These are phyloP conservation scores for Sparus aurata DNA, from an alignment of 2,797 vertebrate genomes.

Conservation along the genomic window DNA sequence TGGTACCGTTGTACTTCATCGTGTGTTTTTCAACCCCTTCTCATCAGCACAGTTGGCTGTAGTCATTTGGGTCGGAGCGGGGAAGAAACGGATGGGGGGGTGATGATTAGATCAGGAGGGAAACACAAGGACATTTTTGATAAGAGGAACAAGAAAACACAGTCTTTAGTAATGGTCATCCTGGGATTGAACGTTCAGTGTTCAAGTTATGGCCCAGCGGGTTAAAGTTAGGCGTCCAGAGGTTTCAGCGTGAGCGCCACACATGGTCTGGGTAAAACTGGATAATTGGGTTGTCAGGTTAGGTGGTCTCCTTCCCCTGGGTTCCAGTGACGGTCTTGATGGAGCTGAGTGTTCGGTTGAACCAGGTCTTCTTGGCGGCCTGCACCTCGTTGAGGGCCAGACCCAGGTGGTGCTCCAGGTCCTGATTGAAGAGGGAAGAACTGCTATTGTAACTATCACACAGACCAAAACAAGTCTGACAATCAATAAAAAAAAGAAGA, in stretches of 20 bases:
- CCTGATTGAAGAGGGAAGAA: constrained; percentile 80
- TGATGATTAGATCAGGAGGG: constrained; percentile 54
- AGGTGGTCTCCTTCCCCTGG: constrained; percentile 98
- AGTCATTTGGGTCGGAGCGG: constrained; percentile 83
- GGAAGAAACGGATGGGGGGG: constrained; percentile 32
- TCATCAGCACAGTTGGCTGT: constrained; percentile 82
- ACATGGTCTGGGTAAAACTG: constrained; percentile 28
- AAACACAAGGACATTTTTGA: constrained; percentile 42
- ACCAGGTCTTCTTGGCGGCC: constrained; percentile 99
- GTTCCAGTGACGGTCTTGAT: constrained; percentile 98
- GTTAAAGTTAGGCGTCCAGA: constrained; percentile 45
- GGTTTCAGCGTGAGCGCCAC: constrained; percentile 47
- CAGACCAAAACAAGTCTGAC: not conserved
- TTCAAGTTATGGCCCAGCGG: constrained; percentile 56
- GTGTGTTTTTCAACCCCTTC: constrained; percentile 73
- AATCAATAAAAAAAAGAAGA: not conserved
- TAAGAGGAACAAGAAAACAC: constrained; percentile 35
- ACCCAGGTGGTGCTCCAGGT: constrained; percentile 97
- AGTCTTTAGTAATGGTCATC: constrained; percentile 57
- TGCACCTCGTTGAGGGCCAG: constrained; percentile 97
- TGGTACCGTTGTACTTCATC: constrained; percentile 77
- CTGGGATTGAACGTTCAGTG: constrained; percentile 61
- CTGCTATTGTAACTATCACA: not conserved
- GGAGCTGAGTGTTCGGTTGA: constrained; percentile 98
- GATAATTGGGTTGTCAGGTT: constrained; percentile 67